Percentiles rank a stretch among this genome's conserved stretches.
These are phyloP conservation scores for Dinocampus coccinellae DNA, from an alignment of 2,888 invertebrate species.

Conservation along the genomic window DNA sequence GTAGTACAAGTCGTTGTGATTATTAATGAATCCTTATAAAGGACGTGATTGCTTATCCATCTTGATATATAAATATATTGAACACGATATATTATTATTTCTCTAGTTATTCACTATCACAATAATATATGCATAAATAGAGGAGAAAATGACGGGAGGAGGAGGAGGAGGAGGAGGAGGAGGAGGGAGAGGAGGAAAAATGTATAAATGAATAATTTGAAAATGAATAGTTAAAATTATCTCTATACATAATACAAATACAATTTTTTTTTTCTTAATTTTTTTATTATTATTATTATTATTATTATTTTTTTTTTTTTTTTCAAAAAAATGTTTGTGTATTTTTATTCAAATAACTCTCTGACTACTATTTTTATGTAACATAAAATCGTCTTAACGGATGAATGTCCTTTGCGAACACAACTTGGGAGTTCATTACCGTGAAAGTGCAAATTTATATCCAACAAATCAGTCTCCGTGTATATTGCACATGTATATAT, in stretches of 20 bases:
- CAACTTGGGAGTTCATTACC: slow-evolving; percentile 45
- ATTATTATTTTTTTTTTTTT: too few species aligned
- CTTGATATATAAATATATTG: neutral
- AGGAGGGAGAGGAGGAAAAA: too few species aligned
- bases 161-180: too few species aligned
- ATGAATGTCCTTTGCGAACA: slow-evolving; percentile 25
- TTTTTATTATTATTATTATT: too few species aligned
- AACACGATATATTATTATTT: slow-evolving; percentile 17
- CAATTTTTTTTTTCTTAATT: too few species aligned
- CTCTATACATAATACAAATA: too few species aligned
- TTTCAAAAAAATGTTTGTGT: too few species aligned
- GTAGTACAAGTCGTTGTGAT: slow-evolving; percentile 4
- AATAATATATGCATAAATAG: slow-evolving; percentile 20
- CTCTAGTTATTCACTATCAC: neutral
- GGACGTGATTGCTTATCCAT: slow-evolving; percentile 35
- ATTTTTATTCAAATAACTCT: neutral
- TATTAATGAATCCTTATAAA: slow-evolving; percentile 33
- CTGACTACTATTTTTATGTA: slow-evolving; percentile 5
- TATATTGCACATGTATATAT: neutral
- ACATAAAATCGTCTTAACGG: slow-evolving; percentile 28
- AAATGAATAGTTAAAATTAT: too few species aligned
- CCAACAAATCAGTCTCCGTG: slow-evolving; percentile 29
- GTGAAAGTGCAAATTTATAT: slow-evolving; percentile 52
- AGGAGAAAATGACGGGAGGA: neutral
- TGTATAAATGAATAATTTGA: too few species aligned